Evolutionary conservation across 2,888 invertebrate species (phyloP).

Genomic region (Bombylius discolor): DNA sequence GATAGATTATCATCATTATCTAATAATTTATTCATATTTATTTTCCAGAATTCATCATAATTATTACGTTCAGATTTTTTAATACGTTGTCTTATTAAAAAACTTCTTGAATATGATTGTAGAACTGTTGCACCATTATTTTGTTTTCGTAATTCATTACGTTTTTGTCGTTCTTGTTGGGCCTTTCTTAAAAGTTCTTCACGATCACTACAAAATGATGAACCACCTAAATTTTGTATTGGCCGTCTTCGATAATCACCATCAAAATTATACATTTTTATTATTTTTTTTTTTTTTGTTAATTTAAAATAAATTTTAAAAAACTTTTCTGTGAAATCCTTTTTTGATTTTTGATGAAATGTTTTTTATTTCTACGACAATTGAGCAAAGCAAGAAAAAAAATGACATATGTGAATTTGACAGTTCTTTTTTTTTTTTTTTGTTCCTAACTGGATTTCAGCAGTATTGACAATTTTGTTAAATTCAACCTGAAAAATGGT

Average conservation of each 20-base stretch:
- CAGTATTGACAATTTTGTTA: no score
- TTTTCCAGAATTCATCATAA: constrained; percentile 51
- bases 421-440: no score
- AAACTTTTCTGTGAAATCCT: no score
- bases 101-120: constrained; percentile 69
- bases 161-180: constrained; percentile 71
- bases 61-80: constrained; percentile 52
- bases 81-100: constrained; percentile 51
- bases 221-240: constrained; percentile 78
- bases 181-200: constrained; percentile 66
- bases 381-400: no score
- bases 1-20: constrained; percentile 37
- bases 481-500: no score
- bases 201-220: constrained; percentile 55
- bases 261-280: constrained; percentile 63
- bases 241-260: constrained; percentile 81
- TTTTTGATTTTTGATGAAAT: no score
- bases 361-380: no score
- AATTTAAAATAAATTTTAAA: neutral
- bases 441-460: no score
- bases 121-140: constrained; percentile 65
- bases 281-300: neutral
- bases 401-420: no score
- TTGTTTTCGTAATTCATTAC: constrained; percentile 68
- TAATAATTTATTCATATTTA: constrained; percentile 37